Evolutionary conservation across 2,113 vertebrate species (phyloP).

Genomic region (Gadus chalcogrammus): DNA sequence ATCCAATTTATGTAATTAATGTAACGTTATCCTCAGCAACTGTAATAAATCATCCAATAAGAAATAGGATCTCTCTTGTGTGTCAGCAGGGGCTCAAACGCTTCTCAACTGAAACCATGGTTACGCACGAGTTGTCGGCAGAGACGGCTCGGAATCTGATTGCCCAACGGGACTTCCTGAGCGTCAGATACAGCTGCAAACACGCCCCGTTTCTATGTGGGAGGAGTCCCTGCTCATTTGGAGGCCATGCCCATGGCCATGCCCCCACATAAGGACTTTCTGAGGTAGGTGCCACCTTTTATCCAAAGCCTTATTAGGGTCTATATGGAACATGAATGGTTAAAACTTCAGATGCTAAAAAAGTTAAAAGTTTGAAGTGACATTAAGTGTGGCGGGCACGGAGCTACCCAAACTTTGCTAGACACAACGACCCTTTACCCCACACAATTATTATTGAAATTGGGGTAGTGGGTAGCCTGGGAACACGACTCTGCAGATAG

Average conservation of each 20-base stretch:
- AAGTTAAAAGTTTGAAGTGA: too few relatives aligned
- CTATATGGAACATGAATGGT: too few relatives aligned
- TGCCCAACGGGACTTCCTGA: conserved; percentile 79
- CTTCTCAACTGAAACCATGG: conserved; percentile 63
- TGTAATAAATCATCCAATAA: too few relatives aligned
- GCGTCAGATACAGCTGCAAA: conserved; percentile 66
- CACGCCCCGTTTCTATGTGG: conserved; percentile 64
- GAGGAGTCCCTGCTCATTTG: conserved; percentile 63
- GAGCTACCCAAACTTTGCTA: too few relatives aligned
- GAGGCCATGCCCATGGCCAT: conserved; percentile 57
- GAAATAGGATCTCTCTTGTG: neutral
- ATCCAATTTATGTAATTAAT: too few relatives aligned
- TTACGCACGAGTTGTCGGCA: conserved; percentile 75
- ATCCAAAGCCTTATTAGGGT: neutral
- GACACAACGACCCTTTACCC: too few relatives aligned
- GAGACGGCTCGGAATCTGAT: conserved; percentile 71
- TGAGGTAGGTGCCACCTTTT: conserved; percentile 63
- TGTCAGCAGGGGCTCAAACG: conserved; percentile 75
- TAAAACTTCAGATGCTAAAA: too few relatives aligned
- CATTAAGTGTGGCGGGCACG: too few relatives aligned
- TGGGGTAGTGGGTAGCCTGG: too few relatives aligned
- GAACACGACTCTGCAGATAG: too few relatives aligned
- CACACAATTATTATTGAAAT: too few relatives aligned
- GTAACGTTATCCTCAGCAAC: too few relatives aligned
- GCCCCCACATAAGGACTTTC: conserved; percentile 59